Conservation (phyloP, 35 echinoderm and acorn worm genomes). For the Holothuria glaberrima region DNA sequence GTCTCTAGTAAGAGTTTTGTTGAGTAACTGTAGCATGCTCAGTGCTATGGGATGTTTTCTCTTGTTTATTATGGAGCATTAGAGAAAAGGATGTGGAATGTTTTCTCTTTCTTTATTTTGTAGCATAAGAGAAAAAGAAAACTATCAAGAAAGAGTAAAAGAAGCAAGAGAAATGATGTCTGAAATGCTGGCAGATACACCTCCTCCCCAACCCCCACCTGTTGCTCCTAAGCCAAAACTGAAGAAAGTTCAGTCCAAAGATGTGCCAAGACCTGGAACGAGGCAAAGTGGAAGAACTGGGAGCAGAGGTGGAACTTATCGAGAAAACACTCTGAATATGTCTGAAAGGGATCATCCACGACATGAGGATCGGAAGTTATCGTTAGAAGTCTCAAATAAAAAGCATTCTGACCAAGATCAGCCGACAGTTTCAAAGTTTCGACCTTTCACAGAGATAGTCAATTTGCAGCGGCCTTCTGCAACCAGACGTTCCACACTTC, state of each 20-base stretch:
- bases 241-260: background rate
- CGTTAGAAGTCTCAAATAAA: background rate
- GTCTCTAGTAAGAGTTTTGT: too few species aligned
- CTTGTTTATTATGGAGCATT: too few species aligned
- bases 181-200: constrained; percentile 71
- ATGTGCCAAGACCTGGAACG: background rate
- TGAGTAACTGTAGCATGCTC: too few species aligned
- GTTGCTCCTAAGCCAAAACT: background rate
- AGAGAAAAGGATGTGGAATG: constrained; percentile 30
- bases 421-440: constrained; percentile 13
- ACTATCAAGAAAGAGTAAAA: constrained; percentile 77
- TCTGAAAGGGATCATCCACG: too few species aligned
- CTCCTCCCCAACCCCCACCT: constrained; percentile 5
- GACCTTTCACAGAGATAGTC: constrained; percentile 73
- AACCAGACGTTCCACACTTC: constrained; percentile 48
- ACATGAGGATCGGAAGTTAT: background rate
- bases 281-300: background rate
- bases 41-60: too few species aligned
- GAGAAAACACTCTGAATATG: background rate
- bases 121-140: constrained; percentile 16
- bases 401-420: background rate
- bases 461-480: constrained; percentile 82
- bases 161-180: constrained; percentile 82
- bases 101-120: too few species aligned
- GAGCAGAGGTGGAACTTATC: background rate